These are phyloP conservation scores for Moxostoma hubbsi DNA, from an alignment of 2,797 vertebrate genomes.

Conservation along the genomic window DNA sequence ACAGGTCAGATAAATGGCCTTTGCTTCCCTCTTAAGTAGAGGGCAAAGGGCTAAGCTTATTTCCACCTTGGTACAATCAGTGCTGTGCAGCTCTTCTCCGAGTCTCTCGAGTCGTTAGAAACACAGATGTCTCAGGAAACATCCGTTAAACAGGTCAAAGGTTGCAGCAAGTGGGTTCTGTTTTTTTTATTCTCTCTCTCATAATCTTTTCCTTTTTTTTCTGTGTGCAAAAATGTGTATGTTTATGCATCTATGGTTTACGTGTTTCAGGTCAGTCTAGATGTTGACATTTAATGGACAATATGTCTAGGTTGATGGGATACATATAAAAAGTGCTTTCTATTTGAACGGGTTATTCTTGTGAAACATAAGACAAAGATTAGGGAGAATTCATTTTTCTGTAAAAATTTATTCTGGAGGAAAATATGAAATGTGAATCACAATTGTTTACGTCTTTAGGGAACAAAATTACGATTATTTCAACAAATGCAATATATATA, in stretches of 20 bases:
- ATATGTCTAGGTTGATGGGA: no score
- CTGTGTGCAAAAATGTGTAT: slow-evolving; percentile 5
- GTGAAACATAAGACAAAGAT: neutral
- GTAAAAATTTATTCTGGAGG: slow-evolving; percentile 33
- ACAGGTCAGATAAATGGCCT: slow-evolving; percentile 28
- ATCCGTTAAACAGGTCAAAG: slow-evolving; percentile 74
- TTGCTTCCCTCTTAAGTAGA: slow-evolving; percentile 73
- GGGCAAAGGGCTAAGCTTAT: slow-evolving; percentile 72
- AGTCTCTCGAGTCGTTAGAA: slow-evolving; percentile 67
- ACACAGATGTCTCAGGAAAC: slow-evolving; percentile 77
- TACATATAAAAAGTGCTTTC: neutral
- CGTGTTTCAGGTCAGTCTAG: neutral
- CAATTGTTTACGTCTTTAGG: neutral
- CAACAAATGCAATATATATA: slow-evolving; percentile 12
- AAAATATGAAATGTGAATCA: slow-evolving; percentile 28
- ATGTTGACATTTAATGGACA: no score
- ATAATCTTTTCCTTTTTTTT: no score
- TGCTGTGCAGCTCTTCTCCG: slow-evolving; percentile 70
- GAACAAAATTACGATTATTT: slow-evolving; percentile 22
- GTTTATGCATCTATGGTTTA: neutral
- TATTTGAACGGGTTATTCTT: neutral
- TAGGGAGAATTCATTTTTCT: neutral
- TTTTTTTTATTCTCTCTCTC: neutral
- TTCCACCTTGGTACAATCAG: slow-evolving; percentile 80
- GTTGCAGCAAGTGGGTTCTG: slow-evolving; percentile 63